Conservation (phyloP, 2,888 invertebrate genomes). For the Ischnus inquisitorius region DNA sequence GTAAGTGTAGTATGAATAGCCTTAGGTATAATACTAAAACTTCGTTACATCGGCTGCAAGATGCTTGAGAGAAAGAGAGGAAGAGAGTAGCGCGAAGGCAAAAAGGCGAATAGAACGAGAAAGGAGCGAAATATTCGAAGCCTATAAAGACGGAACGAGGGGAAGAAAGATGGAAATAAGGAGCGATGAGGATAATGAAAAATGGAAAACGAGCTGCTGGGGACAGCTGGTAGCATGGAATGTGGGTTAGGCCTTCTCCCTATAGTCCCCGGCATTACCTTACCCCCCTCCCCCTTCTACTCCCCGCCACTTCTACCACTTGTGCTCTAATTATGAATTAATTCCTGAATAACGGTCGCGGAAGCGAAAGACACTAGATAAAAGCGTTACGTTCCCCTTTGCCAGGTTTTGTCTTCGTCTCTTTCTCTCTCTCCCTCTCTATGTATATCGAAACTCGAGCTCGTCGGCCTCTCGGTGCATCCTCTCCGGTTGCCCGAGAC, state of each 20-base stretch:
- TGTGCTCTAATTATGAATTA: constrained; percentile 84
- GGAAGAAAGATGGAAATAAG: constrained; percentile 45
- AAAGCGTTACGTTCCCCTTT: constrained; percentile 46
- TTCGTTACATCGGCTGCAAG: constrained; percentile 17
- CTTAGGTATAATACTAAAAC: constrained; percentile 47
- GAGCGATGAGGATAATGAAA: constrained; percentile 60
- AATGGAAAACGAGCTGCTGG: constrained; percentile 71
- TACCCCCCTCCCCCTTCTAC: constrained; percentile 17
- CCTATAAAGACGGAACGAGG: constrained; percentile 5
- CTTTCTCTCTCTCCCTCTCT: not conserved
- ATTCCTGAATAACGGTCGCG: constrained; percentile 84
- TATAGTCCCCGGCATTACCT: constrained; percentile 70
- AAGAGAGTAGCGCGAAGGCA: too few relatives aligned
- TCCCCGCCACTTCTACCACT: constrained; percentile 63
- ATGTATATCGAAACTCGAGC: constrained; percentile 63
- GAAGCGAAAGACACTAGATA: constrained; percentile 62
- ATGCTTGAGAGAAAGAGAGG: constrained; percentile 2
- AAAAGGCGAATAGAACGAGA: constrained; percentile 12
- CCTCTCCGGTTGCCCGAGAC: constrained; percentile 59
- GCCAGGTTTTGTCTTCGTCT: not conserved
- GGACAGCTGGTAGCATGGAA: constrained; percentile 80
- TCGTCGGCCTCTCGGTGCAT: constrained; percentile 53
- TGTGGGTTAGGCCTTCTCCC: constrained; percentile 80
- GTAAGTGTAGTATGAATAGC: constrained; percentile 47
- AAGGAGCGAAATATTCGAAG: constrained; percentile 27